phyloP scores from a whole-genome alignment of 2,888 invertebrate species.

The Neria commutata region DNA sequence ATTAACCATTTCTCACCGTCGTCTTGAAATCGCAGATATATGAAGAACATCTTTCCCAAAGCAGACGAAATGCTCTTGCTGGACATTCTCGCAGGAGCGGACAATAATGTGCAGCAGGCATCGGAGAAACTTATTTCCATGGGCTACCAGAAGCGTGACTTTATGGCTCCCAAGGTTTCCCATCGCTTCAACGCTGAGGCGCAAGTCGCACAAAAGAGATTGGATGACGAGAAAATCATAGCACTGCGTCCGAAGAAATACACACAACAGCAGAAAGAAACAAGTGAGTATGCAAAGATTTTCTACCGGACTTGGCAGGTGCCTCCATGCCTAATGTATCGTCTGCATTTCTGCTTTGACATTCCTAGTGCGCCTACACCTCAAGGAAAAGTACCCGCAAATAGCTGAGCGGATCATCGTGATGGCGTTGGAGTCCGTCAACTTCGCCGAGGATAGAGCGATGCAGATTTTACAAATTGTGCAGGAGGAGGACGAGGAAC shows the following conservation, averaged over 20 bases:
- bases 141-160: conserved; percentile 83
- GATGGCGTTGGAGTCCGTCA: conserved; percentile 87
- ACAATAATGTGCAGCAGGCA: conserved; percentile 89
- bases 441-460: conserved; percentile 82
- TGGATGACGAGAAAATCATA: conserved; percentile 43
- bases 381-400: conserved; percentile 75
- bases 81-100: conserved; percentile 82
- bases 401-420: conserved; percentile 81
- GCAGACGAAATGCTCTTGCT: conserved; percentile 87
- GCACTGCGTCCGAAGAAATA: conserved; percentile 69
- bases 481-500: conserved; percentile 67
- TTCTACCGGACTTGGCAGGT: not conserved
- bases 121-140: conserved; percentile 79
- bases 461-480: conserved; percentile 77
- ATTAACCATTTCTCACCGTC: not conserved
- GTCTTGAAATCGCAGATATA: conserved; percentile 68
- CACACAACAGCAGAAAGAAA: conserved; percentile 72
- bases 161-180: conserved; percentile 66
- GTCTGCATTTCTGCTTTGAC: no score
- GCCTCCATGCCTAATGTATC: not conserved
- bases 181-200: conserved; percentile 59
- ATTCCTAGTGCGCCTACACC: conserved; percentile 71
- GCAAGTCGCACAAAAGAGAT: conserved; percentile 38
- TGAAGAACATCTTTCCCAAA: conserved; percentile 89
- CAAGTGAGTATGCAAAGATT: conserved; percentile 63